Evolutionary conservation across 1,140 invertebrate genomes (phyloP), one percentile per base, ranked within the genome.

Genomic region (Scylla paramamosain): DNA sequence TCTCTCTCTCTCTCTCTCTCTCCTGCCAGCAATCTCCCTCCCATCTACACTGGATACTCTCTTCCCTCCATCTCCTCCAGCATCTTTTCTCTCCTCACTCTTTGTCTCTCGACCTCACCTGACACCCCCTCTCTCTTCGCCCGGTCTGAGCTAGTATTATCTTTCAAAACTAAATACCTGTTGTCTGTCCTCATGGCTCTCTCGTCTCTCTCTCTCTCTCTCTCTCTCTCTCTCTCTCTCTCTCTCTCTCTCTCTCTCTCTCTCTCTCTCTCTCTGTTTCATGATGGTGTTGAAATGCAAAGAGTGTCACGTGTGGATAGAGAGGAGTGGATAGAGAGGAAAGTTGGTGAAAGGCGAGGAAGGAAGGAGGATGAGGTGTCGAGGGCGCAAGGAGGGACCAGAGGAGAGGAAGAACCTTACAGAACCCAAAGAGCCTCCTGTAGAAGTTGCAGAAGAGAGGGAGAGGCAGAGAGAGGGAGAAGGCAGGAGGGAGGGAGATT

Each of bases 201-300:
- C 52, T 28, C 67, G n/a, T 77, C 67, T 28, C 67, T 77, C 67
- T 77, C 67, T 77, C 67, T 28, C 67, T 77, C n/a, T 45, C 67
- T 28, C 31, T 39, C 45, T 45, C 31, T 32, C 45, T 46, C 86
- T 45, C 31, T 77, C 67, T 77, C 67, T 77, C 67, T 77, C 67
- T 88, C 87, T 88, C 87, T 88, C 87, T 88, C 87, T 88, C 87
- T 88, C 29, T 88, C 86, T 88, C 86, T 88, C 86, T 88, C 86
- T 88, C 86, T 88, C 87, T 88, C 87, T 88, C 87, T 88, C 87
- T 39, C 87, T 88, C n/a, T 77, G 67, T 77, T n/a, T 77, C 67
- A n/a, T 25, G 20, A 7, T 77, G 67, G 67, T 20, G 67, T 77
- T 77, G n/a, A 77, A 20, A 77, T 77, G 20, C 67, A 77, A 77